Conservation (phyloP, 2,113 vertebrate genomes). For the Sebastes schlegelii region DNA sequence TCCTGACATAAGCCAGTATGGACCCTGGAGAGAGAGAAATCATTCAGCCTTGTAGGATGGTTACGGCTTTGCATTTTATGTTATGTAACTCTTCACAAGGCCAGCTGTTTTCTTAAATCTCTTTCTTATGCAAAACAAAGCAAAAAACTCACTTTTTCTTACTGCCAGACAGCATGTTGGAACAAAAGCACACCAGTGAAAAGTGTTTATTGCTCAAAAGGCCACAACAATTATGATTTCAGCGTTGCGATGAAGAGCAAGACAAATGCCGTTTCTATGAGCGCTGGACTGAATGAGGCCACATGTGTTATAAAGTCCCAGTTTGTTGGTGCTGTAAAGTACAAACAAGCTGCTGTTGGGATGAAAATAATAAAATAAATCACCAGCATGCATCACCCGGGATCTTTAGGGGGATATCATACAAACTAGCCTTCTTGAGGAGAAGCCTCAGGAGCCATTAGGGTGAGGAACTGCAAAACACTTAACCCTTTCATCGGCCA, state of each 20-base stretch:
- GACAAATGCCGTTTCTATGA: constrained; percentile 58
- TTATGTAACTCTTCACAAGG: constrained; percentile 35
- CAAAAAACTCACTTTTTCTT: constrained; percentile 17
- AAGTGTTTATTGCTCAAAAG: constrained; percentile 62
- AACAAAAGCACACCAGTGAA: constrained; percentile 29
- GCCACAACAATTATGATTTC: constrained; percentile 54
- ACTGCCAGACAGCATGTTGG: background rate
- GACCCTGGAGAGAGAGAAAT: constrained; percentile 6
- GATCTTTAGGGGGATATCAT: constrained; percentile 24
- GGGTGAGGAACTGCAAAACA: constrained; percentile 66
- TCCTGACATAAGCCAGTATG: constrained; percentile 16
- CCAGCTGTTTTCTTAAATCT: constrained; percentile 32
- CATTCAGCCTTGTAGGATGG: constrained; percentile 28
- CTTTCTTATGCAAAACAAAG: constrained; percentile 36
- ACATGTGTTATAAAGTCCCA: constrained; percentile 60
- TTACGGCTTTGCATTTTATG: constrained; percentile 24
- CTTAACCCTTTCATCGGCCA: constrained; percentile 73
- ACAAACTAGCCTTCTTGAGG: constrained; percentile 47
- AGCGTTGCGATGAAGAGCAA: constrained; percentile 26
- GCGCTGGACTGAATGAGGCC: constrained; percentile 75
- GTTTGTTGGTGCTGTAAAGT: constrained; percentile 61
- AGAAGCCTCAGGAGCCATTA: constrained; percentile 58
- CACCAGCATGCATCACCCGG: constrained; percentile 15
- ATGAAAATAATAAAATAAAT: background rate
- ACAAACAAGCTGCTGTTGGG: constrained; percentile 59